Conservation (phyloP, 2,888 invertebrate species). For the Cerastoderma edule region DNA sequence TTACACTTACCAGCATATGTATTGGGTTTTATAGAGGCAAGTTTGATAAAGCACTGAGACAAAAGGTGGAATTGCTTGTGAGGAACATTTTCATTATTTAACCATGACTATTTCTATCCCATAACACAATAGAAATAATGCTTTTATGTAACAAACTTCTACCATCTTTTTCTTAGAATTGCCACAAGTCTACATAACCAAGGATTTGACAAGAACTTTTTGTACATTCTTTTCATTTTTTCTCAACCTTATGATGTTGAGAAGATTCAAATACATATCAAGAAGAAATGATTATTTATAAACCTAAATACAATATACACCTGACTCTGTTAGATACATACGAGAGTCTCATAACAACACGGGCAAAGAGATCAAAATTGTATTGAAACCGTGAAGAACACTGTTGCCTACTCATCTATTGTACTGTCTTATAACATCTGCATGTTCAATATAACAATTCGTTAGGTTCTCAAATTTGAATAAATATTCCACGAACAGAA, state of each 20-base stretch:
- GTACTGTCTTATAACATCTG: too few relatives aligned
- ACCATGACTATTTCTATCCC: neutral
- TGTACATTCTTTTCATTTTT: neutral
- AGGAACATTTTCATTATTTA: slow-evolving; percentile 2
- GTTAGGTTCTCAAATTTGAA: too few relatives aligned
- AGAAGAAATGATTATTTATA: too few relatives aligned
- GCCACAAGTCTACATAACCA: neutral
- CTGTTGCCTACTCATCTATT: too few relatives aligned
- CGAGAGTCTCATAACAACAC: too few relatives aligned
- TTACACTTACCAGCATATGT: neutral
- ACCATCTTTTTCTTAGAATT: neutral
- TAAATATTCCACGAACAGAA: too few relatives aligned
- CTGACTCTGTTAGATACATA: too few relatives aligned
- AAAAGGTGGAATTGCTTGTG: neutral
- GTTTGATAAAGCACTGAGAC: neutral
- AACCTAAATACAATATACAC: too few relatives aligned
- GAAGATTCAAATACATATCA: neutral
- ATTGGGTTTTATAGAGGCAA: neutral
- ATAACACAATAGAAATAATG: neutral
- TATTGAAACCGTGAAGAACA: too few relatives aligned
- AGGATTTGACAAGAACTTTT: neutral
- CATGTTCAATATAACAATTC: too few relatives aligned
- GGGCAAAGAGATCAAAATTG: too few relatives aligned
- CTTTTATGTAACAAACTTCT: neutral
- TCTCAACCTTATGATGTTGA: neutral